Base-by-base conservation (phyloP, 2,888 invertebrate genomes). In the Hedya salicella region DNA sequence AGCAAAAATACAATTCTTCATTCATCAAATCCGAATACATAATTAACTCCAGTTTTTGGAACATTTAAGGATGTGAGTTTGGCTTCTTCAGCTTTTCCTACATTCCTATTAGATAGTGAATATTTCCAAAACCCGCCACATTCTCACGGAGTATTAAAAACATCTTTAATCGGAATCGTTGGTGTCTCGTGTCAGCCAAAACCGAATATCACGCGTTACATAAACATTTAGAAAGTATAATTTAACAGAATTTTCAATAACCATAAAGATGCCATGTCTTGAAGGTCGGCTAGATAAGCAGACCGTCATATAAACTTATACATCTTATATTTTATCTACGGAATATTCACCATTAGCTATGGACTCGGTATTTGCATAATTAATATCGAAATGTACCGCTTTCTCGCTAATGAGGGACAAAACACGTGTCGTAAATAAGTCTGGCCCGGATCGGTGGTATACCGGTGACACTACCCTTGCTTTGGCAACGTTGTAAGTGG, bases 191-290 rank as follows among this genome's bases (percentile, higher is more conserved):
- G 16, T 30, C 13, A 54, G 36, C 50, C 52, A 59, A 57, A 50
- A 50, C 16, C 32, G 36, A 19, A 50, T 36, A 16, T 44, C 65
- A 53, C 30, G 49, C 52, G 40, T 65, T 65, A 60, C 60, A 65
- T 65, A 65, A 60, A 48, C n/a, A 60, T 65, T 65, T 65, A 65
- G 65, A 65, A 65, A 65, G 65, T 60, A 64, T 56, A 57, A 57
- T 53, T 60, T 53, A 53, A 48, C 40, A 56, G 52, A 65, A 39
- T 53, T n/a, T 44, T 48, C 44, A 60, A 65, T 65, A 60, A 48
- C 52, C 53, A 60, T 65, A 65, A 65, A 65, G 11, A 46, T 65
- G 60, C 50, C 65, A 48, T 11, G 52, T 52, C 16, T 9, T 44
- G 52, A 60, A 65, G 65, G 59, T 60, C 65, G 57, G 11, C 16